Evolutionary conservation across 2,797 vertebrate genomes (phyloP).

Genomic region (Podargus strigoides): DNA sequence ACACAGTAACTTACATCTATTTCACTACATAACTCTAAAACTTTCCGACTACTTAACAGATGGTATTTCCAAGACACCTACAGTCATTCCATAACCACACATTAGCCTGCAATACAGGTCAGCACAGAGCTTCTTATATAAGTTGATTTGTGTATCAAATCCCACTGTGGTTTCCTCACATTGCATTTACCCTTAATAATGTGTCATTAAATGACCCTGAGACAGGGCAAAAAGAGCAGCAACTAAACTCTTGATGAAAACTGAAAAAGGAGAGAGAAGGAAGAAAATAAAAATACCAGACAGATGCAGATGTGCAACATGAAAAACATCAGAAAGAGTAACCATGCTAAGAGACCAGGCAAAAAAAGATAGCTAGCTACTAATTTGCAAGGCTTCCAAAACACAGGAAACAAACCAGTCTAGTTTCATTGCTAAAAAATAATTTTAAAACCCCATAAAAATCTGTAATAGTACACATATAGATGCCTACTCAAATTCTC

Average conservation of each 20-base stretch:
- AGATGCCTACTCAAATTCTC: neutral
- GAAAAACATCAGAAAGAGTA: neutral
- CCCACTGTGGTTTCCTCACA: neutral
- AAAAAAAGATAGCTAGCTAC: neutral
- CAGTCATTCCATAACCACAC: neutral
- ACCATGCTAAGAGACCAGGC: neutral
- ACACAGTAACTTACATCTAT: neutral
- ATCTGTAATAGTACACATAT: neutral
- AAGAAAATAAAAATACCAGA: neutral
- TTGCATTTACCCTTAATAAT: neutral
- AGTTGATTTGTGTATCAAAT: neutral
- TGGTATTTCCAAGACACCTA: neutral
- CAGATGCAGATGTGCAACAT: neutral
- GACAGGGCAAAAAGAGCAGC: neutral
- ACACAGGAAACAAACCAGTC: neutral
- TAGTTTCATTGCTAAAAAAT: neutral
- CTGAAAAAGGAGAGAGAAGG: neutral
- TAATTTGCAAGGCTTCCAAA: neutral
- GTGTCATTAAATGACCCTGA: neutral
- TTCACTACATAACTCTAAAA: neutral
- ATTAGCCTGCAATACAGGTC: neutral
- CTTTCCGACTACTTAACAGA: neutral
- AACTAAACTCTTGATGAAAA: neutral
- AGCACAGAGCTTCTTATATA: neutral
- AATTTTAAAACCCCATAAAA: rapidly evolving